Conservation (phyloP, 2,888 invertebrate species). For the Habrosyne pyritoides region DNA sequence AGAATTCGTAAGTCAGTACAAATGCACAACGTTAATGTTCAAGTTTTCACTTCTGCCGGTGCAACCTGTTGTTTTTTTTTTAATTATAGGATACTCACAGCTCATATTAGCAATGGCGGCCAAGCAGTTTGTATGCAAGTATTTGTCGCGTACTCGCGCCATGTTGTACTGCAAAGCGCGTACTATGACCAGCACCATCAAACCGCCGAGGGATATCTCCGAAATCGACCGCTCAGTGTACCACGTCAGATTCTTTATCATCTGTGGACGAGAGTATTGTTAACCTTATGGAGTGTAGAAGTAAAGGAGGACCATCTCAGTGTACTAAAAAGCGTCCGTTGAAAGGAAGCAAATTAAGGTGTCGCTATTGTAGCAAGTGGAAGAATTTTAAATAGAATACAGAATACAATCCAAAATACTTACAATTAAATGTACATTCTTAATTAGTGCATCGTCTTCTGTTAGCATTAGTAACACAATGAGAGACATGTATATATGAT, state of each 20-base stretch:
- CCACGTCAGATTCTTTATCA: slow-evolving; percentile 94
- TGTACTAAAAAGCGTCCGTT: too few species aligned
- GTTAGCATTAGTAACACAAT: slow-evolving; percentile 97
- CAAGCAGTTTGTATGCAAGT: slow-evolving; percentile 98
- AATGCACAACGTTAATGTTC: too few species aligned
- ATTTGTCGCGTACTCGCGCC: slow-evolving; percentile 97
- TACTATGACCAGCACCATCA: slow-evolving; percentile 96
- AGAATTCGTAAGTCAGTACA: too few species aligned
- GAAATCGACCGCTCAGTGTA: slow-evolving; percentile 95
- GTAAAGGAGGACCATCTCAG: too few species aligned
- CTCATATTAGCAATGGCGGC: slow-evolving; percentile 99
- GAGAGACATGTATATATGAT: slow-evolving; percentile 99
- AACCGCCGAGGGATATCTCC: slow-evolving; percentile 96
- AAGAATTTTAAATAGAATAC: not conserved
- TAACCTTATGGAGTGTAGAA: too few species aligned
- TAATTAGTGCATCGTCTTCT: slow-evolving; percentile 98
- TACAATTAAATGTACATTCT: slow-evolving; percentile 96
- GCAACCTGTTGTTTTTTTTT: not conserved
- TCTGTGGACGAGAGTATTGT: slow-evolving; percentile 81
- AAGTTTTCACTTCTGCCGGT: too few species aligned
- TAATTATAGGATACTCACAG: slow-evolving; percentile 75
- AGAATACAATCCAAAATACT: slow-evolving; percentile 63
- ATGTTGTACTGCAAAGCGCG: slow-evolving; percentile 99
- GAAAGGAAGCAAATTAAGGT: too few species aligned
- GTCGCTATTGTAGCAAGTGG: too few species aligned